A percentile compares a stretch with the other conserved stretches of the same genome.
phyloP scores from a whole-genome alignment of 2,797 vertebrate genomes.

The Glossophaga mutica region DNA sequence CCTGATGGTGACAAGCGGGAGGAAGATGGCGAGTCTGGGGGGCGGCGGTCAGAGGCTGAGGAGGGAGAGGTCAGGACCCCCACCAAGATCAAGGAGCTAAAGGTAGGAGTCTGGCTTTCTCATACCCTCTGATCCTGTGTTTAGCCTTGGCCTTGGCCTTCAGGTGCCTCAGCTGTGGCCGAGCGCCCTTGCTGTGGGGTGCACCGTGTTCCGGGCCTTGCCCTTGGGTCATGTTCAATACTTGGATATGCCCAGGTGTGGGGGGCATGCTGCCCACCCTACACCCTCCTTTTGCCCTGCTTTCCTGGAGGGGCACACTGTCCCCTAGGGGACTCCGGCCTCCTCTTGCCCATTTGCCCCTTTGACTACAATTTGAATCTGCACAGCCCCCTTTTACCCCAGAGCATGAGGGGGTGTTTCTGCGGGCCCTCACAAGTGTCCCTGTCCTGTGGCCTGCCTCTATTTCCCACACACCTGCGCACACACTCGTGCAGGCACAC shows the following conservation, averaged over 20 bases:
- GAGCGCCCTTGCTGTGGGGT: neutral
- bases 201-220: neutral
- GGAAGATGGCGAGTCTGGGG: conserved; percentile 83
- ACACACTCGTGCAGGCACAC: neutral
- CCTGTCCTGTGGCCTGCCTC: neutral
- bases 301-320: neutral
- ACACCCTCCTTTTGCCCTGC: neutral
- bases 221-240: neutral
- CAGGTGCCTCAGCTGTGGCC: neutral
- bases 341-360: conserved; percentile 51
- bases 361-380: conserved; percentile 80
- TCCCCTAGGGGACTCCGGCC: neutral
- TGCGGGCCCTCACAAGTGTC: neutral
- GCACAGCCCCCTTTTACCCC: conserved; percentile 62
- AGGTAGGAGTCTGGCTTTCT: conserved; percentile 83
- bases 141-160: neutral
- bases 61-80: conserved; percentile 89
- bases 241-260: neutral
- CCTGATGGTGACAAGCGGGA: conserved; percentile 82
- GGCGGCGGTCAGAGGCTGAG: conserved; percentile 83
- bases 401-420: neutral
- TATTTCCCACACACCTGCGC: neutral
- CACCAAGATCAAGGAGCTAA: conserved; percentile 94
- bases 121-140: neutral
- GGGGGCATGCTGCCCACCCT: conserved; percentile 23